These are phyloP conservation scores for Oryzias melastigma DNA, from an alignment of 2,113 vertebrate genomes.

Conservation along the genomic window DNA sequence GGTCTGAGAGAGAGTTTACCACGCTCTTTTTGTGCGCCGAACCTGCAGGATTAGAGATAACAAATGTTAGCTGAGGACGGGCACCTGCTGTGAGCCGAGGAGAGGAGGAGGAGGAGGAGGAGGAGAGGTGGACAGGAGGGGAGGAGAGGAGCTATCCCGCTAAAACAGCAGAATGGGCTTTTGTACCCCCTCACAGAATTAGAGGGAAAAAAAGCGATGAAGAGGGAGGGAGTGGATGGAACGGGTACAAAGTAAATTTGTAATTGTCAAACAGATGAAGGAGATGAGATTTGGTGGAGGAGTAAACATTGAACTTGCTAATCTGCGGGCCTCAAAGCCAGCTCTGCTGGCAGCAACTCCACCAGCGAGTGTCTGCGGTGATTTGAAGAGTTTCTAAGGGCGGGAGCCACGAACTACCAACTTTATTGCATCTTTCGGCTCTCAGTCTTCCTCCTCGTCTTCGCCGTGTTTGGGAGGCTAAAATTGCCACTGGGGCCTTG, in stretches of 20 bases:
- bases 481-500: slow-evolving; percentile 75
- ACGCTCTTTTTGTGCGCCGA: slow-evolving; percentile 74
- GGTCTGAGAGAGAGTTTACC: slow-evolving; percentile 77
- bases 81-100: slow-evolving; percentile 72
- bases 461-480: slow-evolving; percentile 35
- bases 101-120: slow-evolving; percentile 43
- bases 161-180: slow-evolving; percentile 71
- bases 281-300: slow-evolving; percentile 50
- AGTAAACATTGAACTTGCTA: slow-evolving; percentile 55
- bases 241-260: slow-evolving; percentile 60
- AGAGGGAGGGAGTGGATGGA: slow-evolving; percentile 36
- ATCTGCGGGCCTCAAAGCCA: slow-evolving; percentile 50
- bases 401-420: slow-evolving; percentile 8
- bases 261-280: slow-evolving; percentile 69
- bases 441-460: slow-evolving; percentile 2
- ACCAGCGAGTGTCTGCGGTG: neutral
- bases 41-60: slow-evolving; percentile 83
- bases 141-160: slow-evolving; percentile 49
- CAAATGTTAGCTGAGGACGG: slow-evolving; percentile 73
- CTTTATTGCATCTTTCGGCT: slow-evolving; percentile 25
- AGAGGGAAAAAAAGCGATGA: slow-evolving; percentile 33
- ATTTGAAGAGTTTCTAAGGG: neutral
- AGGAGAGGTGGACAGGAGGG: slow-evolving; percentile 14
- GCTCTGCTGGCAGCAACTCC: slow-evolving; percentile 26
- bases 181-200: slow-evolving; percentile 61